Percentiles rank a stretch among this genome's conserved stretches.
Conservation (phyloP, 2,888 invertebrate genomes). For the Theodoxus fluviatilis region DNA sequence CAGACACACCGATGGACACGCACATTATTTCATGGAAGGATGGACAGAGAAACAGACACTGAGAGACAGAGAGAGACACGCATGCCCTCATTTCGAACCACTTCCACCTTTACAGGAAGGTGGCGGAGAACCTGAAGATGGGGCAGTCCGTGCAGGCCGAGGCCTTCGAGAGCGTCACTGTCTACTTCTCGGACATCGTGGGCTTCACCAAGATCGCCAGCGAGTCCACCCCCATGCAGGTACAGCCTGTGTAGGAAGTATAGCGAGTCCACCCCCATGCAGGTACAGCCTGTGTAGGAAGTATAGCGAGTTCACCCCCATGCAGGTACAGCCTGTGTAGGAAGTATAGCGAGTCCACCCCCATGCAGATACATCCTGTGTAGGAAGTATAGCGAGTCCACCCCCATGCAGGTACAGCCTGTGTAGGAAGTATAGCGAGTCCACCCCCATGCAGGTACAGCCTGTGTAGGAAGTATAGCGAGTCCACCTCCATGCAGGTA, state of each 20-base stretch:
- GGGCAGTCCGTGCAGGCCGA: constrained; percentile 57
- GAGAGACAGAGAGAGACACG: too few relatives aligned
- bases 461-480: constrained; percentile 57
- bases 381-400: too few relatives aligned
- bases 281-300: too few relatives aligned
- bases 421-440: too few relatives aligned
- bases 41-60: background rate
- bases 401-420: too few relatives aligned
- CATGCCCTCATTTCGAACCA: too few relatives aligned
- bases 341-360: too few relatives aligned
- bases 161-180: constrained; percentile 57
- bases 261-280: background rate
- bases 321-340: background rate
- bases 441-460: constrained; percentile 48
- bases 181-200: constrained; percentile 62
- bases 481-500: constrained; percentile 57
- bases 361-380: background rate
- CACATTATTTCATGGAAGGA: too few relatives aligned
- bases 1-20: too few relatives aligned
- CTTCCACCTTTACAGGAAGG: constrained; percentile 44
- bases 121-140: constrained; percentile 59
- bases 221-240: constrained; percentile 59
- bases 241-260: constrained; percentile 23
- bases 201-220: constrained; percentile 57
- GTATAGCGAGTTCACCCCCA: background rate